Evolutionary conservation across 2,797 vertebrate species (phyloP), one percentile per base, ranked within the genome.

Genomic region (Distichodus sexfasciatus): DNA sequence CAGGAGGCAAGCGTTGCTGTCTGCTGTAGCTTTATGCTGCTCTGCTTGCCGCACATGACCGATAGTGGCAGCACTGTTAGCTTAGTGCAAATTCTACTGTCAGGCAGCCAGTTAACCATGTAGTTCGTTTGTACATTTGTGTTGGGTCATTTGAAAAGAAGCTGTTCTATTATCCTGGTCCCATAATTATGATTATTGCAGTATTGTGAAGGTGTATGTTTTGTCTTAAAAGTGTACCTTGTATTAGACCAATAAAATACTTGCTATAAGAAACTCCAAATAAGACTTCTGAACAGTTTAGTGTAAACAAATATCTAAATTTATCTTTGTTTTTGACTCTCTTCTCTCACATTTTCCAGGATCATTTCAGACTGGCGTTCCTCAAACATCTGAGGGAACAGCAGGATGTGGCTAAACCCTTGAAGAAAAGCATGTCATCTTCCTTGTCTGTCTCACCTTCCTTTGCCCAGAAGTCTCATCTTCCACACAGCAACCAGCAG

Each of bases 331-430:
- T 71, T 75, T 15, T 44, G 31, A 41, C 69, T 75, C 33, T 62
- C 59, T 76, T 74, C 47, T 36, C n/a, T n/a, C n/a, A n/a, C n/a
- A n/a, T 38, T 74, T 78, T 75, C 79, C 87, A 92, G 90, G 92
- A 95, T 82, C 88, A 91, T 43, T 88, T 88, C 78, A 94, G 93
- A 80, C 90, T 88, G 81, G 81, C 88, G 78, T 92, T 93, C 82
- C 86, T 92, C 82, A 78, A 83, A 68, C 92, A 85, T 78, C 84
- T 89, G 71, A 93, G 89, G 85, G 94, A 69, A 91, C 75, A 75
- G 78, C 33, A 43, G 11, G 43, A 75, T 92, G 44, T 79, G 82
- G 24, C 6, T 15, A 60, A 53, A 59, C 57, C 11, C 85, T 85
- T 89, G 79, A 94, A 91, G 85, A 94, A 90, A 80, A 83, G 82